Base-by-base conservation (phyloP, 1,140 invertebrate genomes). In the Leptinotarsa texana region DNA sequence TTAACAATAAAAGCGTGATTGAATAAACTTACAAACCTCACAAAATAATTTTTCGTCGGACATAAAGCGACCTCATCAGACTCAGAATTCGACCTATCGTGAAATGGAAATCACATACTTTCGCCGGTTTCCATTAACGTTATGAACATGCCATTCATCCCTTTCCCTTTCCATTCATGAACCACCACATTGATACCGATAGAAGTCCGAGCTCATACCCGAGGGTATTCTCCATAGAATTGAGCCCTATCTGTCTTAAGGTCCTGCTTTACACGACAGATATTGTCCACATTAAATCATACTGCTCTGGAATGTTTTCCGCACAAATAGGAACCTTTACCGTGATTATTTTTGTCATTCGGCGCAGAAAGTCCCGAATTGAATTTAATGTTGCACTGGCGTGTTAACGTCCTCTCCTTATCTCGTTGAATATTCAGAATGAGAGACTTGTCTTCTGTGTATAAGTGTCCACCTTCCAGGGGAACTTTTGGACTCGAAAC, bases 231-330 rank as follows among this genome's bases (percentile, higher is more conserved):
- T 17, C 49, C 51, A 57, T 17, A n/a, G 51, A 57, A 57, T 57
- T 57, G 51, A 42, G 13, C 65, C 18, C 24, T 33, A 67, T 67
- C 65, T 67, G 27, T 67, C 65, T 67, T 57, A 57, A 15, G n/a
- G 51, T 57, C 51, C 65, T 24, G 65, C 65, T n/a, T 24, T 24
- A 4, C 65, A 11, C 24, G 65, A 67, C 65, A 67, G 65, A 67
- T 67, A 67, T 67, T 33, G 65, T 67, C 65, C 24, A 27, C 65
- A 67, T 67, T 67, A 67, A 67, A 67, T 67, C 65, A 67, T 67
- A 67, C 24, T n/a, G 65, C 65, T 17, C 15, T 27, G 65, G 27
- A 67, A 67, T 42, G 65, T 67, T 67, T 67, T 67, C 27, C 24
- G 27, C 6, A 11, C 13, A 67, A 67, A 67, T 22, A 42, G 65